Evolutionary conservation across 1,140 invertebrate species (phyloP).

Genomic region (Orchestia grillus): DNA sequence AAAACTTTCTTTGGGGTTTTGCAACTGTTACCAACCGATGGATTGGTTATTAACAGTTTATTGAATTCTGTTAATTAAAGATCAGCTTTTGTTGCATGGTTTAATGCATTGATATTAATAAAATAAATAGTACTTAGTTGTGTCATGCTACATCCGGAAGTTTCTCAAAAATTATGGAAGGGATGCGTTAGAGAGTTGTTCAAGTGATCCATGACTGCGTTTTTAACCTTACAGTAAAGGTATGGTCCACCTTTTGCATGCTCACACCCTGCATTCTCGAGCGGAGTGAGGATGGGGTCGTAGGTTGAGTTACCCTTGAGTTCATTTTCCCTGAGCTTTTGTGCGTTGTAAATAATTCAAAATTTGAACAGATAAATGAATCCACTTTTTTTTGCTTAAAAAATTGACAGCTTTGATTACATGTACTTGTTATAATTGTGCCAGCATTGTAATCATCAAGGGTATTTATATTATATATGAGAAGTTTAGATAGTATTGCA

Average conservation of each 20-base stretch:
- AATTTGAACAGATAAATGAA: background rate
- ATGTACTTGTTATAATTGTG: background rate
- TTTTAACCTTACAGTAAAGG: background rate
- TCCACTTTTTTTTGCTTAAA: background rate
- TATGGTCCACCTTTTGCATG: background rate
- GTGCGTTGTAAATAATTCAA: background rate
- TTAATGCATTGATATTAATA: no score
- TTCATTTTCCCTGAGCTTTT: background rate
- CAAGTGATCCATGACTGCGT: background rate
- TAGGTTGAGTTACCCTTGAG: background rate
- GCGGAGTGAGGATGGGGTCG: background rate
- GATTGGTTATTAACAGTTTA: no score
- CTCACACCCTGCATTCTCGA: background rate
- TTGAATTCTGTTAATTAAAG: background rate
- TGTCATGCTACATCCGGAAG: background rate
- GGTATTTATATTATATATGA: background rate
- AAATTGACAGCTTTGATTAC: background rate
- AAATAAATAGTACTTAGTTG: background rate
- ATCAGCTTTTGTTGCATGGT: background rate
- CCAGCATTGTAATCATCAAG: background rate
- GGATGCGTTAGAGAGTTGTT: background rate
- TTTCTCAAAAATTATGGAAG: background rate
- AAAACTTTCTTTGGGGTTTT: background rate
- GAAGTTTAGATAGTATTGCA: background rate
- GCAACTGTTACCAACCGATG: background rate